phyloP scores from a whole-genome alignment of 2,888 invertebrate genomes.

The Leptogaster cylindrica region DNA sequence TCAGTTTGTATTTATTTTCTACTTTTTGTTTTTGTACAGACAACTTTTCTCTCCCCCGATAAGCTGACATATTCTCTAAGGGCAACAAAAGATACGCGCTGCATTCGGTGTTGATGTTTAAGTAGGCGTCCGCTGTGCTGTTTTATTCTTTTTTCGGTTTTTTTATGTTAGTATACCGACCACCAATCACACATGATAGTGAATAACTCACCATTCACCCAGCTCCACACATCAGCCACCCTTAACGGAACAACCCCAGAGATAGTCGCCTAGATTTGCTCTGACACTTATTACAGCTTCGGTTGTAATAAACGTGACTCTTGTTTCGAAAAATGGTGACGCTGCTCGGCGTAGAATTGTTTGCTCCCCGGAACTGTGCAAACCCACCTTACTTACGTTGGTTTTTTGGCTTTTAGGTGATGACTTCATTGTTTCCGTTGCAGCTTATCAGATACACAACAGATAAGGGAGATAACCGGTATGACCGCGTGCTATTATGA shows the following conservation, averaged over 20 bases:
- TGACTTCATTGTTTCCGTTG: slow-evolving; percentile 35
- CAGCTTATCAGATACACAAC: slow-evolving; percentile 16
- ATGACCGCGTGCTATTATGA: slow-evolving; percentile 5
- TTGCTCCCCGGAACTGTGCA: slow-evolving; percentile 11
- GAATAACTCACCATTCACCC: neutral
- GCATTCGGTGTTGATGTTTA: slow-evolving; percentile 4
- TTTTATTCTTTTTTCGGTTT: slow-evolving; percentile 5
- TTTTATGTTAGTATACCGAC: neutral
- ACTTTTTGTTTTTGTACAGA: neutral
- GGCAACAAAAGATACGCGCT: slow-evolving; percentile 20
- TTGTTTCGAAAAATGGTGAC: slow-evolving; percentile 24
- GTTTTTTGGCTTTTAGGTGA: slow-evolving; percentile 1
- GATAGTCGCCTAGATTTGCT: neutral
- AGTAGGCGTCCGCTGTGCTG: neutral
- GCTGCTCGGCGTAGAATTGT: slow-evolving; percentile 12
- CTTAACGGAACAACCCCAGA: neutral
- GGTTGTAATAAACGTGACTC: slow-evolving; percentile 7
- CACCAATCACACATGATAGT: slow-evolving; percentile 23
- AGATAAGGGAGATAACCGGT: neutral
- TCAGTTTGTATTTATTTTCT: slow-evolving; percentile 2
- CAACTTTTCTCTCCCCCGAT: neutral
- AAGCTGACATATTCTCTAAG: neutral
- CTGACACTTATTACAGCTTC: neutral
- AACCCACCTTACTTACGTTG: neutral
- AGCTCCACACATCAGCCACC: neutral